Evolutionary conservation across 92 coral and sea anemone genomes (phyloP).

Genomic region (Actinernus sp.): DNA sequence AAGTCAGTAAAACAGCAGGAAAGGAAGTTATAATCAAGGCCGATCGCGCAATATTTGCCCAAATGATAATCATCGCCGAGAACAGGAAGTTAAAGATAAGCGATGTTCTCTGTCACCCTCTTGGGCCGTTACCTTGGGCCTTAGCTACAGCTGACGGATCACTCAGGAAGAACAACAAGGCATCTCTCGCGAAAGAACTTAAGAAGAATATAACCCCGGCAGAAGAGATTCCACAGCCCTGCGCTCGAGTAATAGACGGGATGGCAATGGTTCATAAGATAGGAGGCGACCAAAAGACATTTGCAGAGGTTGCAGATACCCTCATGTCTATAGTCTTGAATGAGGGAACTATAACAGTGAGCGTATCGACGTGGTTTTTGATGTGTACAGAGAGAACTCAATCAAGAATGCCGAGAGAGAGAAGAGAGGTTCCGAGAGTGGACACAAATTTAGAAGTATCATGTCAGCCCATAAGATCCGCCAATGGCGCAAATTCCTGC

Average conservation of each 20-base stretch:
- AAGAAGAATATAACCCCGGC: conserved; percentile 39
- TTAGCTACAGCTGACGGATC: conserved; percentile 35
- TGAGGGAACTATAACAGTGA: conserved; percentile 3
- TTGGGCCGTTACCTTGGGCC: conserved; percentile 47
- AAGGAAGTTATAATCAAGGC: conserved; percentile 43
- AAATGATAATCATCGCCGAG: conserved; percentile 26
- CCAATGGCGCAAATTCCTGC: conserved; percentile 34
- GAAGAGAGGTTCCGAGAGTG: conserved; percentile 10
- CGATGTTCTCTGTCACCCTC: conserved; percentile 37
- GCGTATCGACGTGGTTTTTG: conserved; percentile 36
- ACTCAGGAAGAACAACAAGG: conserved; percentile 23
- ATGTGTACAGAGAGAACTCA: conserved; percentile 26
- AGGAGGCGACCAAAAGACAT: conserved; percentile 31
- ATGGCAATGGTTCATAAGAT: conserved; percentile 53
- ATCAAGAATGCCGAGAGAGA: conserved; percentile 52
- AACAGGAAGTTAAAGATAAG: conserved; percentile 36
- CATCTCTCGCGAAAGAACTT: conserved; percentile 45
- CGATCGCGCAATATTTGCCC: conserved; percentile 44
- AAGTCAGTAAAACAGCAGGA: conserved; percentile 5
- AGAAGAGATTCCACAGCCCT: conserved; percentile 40
- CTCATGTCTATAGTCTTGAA: conserved; percentile 9
- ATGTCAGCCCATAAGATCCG: conserved; percentile 13
- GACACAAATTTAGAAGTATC: conserved; percentile 25
- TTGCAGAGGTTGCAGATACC: conserved; percentile 37
- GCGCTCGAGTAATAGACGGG: conserved; percentile 47